Percentiles rank a stretch among this genome's conserved stretches.
phyloP scores from a whole-genome alignment of 2,888 invertebrate species.

The Heliconius ethilla region DNA sequence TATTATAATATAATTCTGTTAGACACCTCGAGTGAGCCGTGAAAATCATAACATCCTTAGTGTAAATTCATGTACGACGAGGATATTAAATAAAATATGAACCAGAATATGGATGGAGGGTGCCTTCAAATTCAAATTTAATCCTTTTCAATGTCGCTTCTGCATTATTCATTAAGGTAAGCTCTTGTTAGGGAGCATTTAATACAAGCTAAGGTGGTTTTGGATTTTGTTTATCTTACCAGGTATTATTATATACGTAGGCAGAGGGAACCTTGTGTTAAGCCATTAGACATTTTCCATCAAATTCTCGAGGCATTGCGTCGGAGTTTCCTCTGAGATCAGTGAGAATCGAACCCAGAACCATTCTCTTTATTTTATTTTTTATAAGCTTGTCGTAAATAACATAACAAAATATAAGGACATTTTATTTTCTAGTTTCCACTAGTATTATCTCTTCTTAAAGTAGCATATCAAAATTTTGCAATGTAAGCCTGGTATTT shows the following conservation, averaged over 20 bases:
- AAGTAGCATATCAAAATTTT: no score
- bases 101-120: slow-evolving; percentile 33
- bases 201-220: slow-evolving; percentile 42
- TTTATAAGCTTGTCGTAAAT: no score
- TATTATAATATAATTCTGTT: slow-evolving; percentile 6
- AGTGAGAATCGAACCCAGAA: no score
- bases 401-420: no score
- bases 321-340: no score
- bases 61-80: slow-evolving; percentile 4
- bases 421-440: no score
- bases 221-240: slow-evolving; percentile 29
- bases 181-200: slow-evolving; percentile 45
- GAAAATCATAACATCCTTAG: background rate
- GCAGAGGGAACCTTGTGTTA: no score
- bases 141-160: slow-evolving; percentile 46
- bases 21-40: slow-evolving; percentile 1
- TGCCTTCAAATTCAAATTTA: slow-evolving; percentile 44
- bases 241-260: background rate
- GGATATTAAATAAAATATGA: slow-evolving; percentile 35
- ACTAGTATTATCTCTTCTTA: no score
- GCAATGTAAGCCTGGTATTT: no score
- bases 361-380: no score
- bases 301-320: no score
- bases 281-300: no score
- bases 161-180: slow-evolving; percentile 57